Conservation (phyloP, 2,797 vertebrate genomes). For the Champsocephalus esox region DNA sequence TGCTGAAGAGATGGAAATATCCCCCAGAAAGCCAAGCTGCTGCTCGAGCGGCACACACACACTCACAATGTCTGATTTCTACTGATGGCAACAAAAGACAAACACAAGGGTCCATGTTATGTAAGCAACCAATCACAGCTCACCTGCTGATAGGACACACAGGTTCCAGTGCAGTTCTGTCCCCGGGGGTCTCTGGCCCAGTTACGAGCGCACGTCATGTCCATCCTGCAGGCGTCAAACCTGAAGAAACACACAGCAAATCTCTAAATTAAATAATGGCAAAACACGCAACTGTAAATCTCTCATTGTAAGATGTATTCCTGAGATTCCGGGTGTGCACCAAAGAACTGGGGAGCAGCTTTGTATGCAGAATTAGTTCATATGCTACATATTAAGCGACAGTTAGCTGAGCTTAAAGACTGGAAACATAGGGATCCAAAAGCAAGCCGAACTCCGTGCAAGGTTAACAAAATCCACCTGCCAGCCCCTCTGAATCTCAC, state of each 20-base stretch:
- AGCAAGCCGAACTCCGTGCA: no score
- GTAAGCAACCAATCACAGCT: neutral
- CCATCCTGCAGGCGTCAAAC: constrained; percentile 88
- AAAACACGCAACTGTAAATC: constrained; percentile 1
- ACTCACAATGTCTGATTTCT: neutral
- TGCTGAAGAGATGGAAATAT: neutral
- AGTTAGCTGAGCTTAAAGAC: constrained; percentile 3
- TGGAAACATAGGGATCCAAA: neutral
- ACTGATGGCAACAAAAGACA: constrained; percentile 1
- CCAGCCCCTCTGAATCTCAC: constrained; percentile 1
- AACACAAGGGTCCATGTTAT: neutral
- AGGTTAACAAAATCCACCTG: neutral
- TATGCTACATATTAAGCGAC: neutral
- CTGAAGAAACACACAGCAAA: constrained; percentile 63
- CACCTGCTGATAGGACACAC: constrained; percentile 89
- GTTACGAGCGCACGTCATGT: constrained; percentile 85
- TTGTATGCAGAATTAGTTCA: no score
- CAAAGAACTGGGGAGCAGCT: neutral
- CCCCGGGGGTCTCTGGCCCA: constrained; percentile 81
- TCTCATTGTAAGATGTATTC: neutral
- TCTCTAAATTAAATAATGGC: neutral
- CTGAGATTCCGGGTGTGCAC: no score
- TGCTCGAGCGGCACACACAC: neutral
- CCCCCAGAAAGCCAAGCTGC: neutral
- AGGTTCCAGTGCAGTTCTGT: constrained; percentile 84